A percentile compares a stretch with the other conserved stretches of the same genome.
Evolutionary conservation across 2,888 invertebrate species (phyloP).

Genomic region (Andrena minutula): DNA sequence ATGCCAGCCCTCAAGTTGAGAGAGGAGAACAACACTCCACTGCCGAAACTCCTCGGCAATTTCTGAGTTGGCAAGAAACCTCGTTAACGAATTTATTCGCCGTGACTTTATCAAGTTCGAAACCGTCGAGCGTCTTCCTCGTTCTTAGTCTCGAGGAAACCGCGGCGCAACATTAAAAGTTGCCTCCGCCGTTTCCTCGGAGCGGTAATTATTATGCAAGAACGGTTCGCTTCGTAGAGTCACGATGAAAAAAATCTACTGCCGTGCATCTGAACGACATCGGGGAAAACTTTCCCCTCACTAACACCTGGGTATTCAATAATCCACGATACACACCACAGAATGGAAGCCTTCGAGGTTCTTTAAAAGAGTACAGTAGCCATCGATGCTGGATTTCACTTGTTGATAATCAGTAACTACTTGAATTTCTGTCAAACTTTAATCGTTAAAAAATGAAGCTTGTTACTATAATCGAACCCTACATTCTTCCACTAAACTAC

Average conservation of each 20-base stretch:
- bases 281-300: neutral
- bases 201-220: slow-evolving; percentile 30
- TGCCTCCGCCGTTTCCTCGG: slow-evolving; percentile 25
- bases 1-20: slow-evolving; percentile 42
- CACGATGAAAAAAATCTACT: neutral
- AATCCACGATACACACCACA: neutral
- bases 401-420: neutral
- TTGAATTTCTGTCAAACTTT: too few species aligned
- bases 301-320: neutral
- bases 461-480: too few species aligned
- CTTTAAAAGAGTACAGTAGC: neutral
- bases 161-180: slow-evolving; percentile 42
- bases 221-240: slow-evolving; percentile 1
- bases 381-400: neutral
- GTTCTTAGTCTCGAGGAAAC: slow-evolving; percentile 33
- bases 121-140: slow-evolving; percentile 42
- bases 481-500: too few species aligned
- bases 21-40: slow-evolving; percentile 55
- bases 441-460: too few species aligned
- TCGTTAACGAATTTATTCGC: slow-evolving; percentile 71
- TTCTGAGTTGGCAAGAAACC: slow-evolving; percentile 69
- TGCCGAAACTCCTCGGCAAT: slow-evolving; percentile 56
- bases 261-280: neutral
- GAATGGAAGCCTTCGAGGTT: neutral
- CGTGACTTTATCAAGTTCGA: slow-evolving; percentile 65